phyloP scores from a whole-genome alignment of 1,140 invertebrate genomes.

The Pachyrhynchus sulphureomaculatus region DNA sequence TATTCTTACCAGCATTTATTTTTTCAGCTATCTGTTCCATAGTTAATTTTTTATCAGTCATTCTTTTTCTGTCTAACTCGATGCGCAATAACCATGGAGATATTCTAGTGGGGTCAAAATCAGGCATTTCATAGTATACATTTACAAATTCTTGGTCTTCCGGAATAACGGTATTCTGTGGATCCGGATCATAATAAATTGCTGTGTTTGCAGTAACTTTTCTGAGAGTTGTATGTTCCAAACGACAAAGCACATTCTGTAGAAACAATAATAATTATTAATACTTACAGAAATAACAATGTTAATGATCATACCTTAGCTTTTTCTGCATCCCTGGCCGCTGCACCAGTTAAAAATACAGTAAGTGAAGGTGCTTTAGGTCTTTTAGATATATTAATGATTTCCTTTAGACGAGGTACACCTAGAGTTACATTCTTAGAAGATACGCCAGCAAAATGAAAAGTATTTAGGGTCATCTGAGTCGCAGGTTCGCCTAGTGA shows the following conservation, averaged over 20 bases:
- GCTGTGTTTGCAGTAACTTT: conserved; percentile 98
- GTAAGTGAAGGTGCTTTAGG: conserved; percentile 99
- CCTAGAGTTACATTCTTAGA: conserved; percentile 99
- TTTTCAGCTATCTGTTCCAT: conserved; percentile 99
- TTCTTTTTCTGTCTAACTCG: conserved; percentile 96
- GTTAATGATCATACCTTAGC: too few relatives aligned
- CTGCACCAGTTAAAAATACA: conserved; percentile 94
- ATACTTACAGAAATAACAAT: too few relatives aligned
- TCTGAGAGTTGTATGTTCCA: conserved; percentile 96
- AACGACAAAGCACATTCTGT: conserved; percentile 93
- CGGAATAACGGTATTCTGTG: conserved; percentile 95
- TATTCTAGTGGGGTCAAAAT: conserved; percentile 96
- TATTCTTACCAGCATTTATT: conserved; percentile 96
- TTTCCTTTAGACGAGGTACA: conserved; percentile 96
- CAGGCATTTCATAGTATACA: conserved; percentile 99
- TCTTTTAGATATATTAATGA: conserved; percentile 99
- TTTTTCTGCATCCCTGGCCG: conserved; percentile 97
- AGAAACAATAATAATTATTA: too few relatives aligned
- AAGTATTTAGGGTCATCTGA: conserved; percentile 99
- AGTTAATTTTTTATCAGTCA: conserved; percentile 99
- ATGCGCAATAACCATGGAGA: conserved; percentile 98
- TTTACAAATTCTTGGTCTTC: conserved; percentile 99
- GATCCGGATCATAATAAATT: conserved; percentile 99
- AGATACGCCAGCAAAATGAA: conserved; percentile 99
- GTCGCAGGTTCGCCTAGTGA: conserved; percentile 98